These are phyloP conservation scores for Melanotaenia duboulayi DNA, from an alignment of 2,113 vertebrate species.

Conservation along the genomic window DNA sequence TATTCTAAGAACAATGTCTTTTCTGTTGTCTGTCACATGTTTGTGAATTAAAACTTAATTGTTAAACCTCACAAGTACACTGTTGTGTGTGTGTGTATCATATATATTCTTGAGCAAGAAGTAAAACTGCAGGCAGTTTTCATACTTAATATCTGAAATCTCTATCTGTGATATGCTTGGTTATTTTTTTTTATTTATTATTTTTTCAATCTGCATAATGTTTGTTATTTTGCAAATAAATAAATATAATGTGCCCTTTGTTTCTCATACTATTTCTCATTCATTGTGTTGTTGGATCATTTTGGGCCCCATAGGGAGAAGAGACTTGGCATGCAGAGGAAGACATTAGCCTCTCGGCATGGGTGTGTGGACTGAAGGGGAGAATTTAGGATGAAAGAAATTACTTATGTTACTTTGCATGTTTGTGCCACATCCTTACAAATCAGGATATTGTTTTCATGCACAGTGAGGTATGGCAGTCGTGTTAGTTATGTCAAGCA, in stretches of 20 bases:
- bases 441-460: slow-evolving; percentile 48
- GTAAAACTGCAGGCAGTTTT: neutral
- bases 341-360: slow-evolving; percentile 69
- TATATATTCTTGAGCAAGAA: too few relatives aligned
- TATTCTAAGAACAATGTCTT: too few relatives aligned
- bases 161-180: neutral
- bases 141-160: neutral
- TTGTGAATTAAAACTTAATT: too few relatives aligned
- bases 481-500: slow-evolving; percentile 35
- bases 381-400: slow-evolving; percentile 36
- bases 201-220: too few relatives aligned
- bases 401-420: neutral
- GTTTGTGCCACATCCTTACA: slow-evolving; percentile 27
- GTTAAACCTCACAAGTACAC: too few relatives aligned
- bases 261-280: slow-evolving; percentile 51
- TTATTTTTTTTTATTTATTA: too few relatives aligned
- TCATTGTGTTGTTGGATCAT: slow-evolving; percentile 57
- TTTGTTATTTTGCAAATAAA: neutral
- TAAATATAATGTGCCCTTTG: slow-evolving; percentile 23
- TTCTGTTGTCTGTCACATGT: too few relatives aligned
- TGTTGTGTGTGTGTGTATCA: too few relatives aligned
- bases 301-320: slow-evolving; percentile 48
- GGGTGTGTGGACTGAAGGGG: slow-evolving; percentile 49
- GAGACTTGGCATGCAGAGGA: slow-evolving; percentile 54
- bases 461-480: slow-evolving; percentile 16